phyloP scores from a whole-genome alignment of 2,113 vertebrate genomes.

The Setophaga petechia region DNA sequence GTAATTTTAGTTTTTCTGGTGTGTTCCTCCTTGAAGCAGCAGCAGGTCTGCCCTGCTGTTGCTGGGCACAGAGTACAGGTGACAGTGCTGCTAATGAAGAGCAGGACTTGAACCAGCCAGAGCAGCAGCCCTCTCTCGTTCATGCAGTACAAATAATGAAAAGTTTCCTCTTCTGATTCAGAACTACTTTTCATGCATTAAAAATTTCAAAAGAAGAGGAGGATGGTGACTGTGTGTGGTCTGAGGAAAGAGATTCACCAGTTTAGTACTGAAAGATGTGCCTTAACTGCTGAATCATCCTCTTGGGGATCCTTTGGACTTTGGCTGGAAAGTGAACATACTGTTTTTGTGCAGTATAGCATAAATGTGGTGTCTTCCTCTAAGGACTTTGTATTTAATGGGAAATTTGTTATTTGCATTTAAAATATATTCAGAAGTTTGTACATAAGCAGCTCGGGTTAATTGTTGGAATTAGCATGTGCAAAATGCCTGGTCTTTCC shows the following conservation, averaged over 20 bases:
- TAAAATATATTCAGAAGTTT: not conserved
- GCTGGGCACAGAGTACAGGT: not conserved
- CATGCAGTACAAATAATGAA: not conserved
- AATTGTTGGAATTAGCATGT: not conserved
- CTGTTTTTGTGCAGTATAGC: not conserved
- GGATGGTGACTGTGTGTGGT: not conserved
- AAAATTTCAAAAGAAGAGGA: not conserved
- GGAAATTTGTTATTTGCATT: not conserved
- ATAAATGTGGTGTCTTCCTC: not conserved
- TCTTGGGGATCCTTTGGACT: not conserved
- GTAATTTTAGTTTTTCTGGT: not conserved
- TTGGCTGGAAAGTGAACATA: not conserved
- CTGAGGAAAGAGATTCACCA: not conserved
- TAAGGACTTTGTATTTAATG: not conserved
- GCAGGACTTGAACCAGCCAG: not conserved
- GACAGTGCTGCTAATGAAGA: not conserved
- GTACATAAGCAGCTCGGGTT: not conserved
- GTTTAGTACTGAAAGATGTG: not conserved
- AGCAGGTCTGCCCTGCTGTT: not conserved
- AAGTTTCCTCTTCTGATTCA: not conserved
- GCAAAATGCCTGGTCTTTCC: not conserved
- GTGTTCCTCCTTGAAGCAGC: not conserved
- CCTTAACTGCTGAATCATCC: constrained; percentile 3
- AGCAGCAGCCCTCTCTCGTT: too few species aligned
- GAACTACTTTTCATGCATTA: not conserved